Evolutionary conservation across 1,140 invertebrate genomes (phyloP).

Genomic region (Akabosia matsudoensis): DNA sequence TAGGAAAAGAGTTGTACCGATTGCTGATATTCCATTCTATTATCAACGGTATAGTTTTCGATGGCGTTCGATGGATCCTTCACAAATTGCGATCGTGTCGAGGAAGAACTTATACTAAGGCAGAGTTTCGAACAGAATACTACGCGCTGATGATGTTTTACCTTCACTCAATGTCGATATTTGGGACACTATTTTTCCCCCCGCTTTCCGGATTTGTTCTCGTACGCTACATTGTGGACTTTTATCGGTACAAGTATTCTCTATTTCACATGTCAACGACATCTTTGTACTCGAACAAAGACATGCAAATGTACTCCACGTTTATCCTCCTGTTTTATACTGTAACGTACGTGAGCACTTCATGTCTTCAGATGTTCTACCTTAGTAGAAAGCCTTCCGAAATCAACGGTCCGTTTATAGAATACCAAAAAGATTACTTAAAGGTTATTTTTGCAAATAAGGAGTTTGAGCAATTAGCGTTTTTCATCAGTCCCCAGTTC

Average conservation of each 20-base stretch:
- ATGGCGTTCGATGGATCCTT: background rate
- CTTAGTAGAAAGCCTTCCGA: background rate
- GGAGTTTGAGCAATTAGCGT: too few relatives aligned
- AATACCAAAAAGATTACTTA: background rate
- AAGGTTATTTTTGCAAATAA: too few relatives aligned
- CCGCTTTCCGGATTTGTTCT: background rate
- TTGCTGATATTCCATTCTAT: background rate
- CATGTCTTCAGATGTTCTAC: too few relatives aligned
- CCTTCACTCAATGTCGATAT: background rate
- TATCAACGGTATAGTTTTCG: background rate
- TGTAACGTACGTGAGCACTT: too few relatives aligned
- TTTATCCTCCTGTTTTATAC: background rate
- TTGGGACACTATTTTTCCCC: background rate
- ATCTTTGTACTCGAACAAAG: background rate
- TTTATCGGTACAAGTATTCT: background rate
- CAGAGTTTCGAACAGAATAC: background rate
- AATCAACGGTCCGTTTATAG: background rate
- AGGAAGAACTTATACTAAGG: background rate
- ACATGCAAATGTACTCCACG: background rate
- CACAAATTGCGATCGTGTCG: background rate
- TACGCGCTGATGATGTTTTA: background rate
- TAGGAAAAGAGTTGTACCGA: slow-evolving; percentile 14
- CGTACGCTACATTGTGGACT: background rate
- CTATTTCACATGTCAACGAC: background rate
- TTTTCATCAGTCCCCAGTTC: too few relatives aligned